Evolutionary conservation across 2,113 vertebrate genomes (phyloP), one percentile per base, ranked within the genome.

Genomic region (Delphinus delphis): DNA sequence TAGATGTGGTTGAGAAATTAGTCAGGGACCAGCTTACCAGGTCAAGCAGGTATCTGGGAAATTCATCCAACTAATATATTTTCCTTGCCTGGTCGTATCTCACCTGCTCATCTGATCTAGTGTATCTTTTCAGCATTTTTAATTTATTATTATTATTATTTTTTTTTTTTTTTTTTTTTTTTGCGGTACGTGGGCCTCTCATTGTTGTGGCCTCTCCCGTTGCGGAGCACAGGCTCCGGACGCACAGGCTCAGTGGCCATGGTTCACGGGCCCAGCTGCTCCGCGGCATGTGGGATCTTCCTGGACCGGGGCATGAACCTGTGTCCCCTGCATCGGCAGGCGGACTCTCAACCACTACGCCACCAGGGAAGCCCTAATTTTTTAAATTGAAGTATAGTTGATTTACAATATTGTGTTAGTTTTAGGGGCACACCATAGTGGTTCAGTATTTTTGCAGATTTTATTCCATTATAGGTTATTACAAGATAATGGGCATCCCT

Each of bases 1-100:
- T 63, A 95, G 36, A 41, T 38, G 10, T 44, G 73, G 36, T 73
- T 79, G 73, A 95, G 71, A 95, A 96, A 82, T 93, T 53, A 73
- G 53, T 92, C 53, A 93, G 71, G 36, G 41, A 65, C 33, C 25
- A 58, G 20, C 21, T 92, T 55, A 41, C 18, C 60, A 89, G 87
- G 18, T 14, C 41, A 65, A 85, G 36, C 36, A 81, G 44, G 3
- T 84, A 38, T 70, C 28, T 41, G 65, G 44, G 53, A 85, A 73
- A 53, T 53, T 62, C 36, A 79, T 15, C 4, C 5, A 38, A 50
- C 11, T 62, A 85, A 38, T 11, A 23, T 62, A 55, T 28, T 88
- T 82, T 81, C 50, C 36, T 88, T 67, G 70, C 36, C 63, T 81
- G 36, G 28, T 28, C 31, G 4, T 26, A 60, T 6, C 31, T 50